Conservation (phyloP, 2,113 vertebrate genomes). For the Rhinopomastus cyanomelas region DNA sequence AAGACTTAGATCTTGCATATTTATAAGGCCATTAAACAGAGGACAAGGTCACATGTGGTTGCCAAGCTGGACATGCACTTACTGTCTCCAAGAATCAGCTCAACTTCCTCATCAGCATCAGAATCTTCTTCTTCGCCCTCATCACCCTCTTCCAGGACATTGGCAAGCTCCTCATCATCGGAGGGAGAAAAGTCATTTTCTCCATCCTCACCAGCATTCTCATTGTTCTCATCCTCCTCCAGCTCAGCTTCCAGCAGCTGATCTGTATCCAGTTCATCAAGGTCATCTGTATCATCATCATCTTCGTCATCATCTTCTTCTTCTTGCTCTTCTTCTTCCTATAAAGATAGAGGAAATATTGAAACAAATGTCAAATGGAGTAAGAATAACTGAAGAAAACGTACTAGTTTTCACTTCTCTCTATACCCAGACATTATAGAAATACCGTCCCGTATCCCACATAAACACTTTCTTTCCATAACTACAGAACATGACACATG, state of each 20-base stretch:
- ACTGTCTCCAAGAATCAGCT: constrained; percentile 94
- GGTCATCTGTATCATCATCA: constrained; percentile 91
- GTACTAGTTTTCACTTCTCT: neutral
- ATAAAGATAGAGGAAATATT: neutral
- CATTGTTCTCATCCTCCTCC: constrained; percentile 89
- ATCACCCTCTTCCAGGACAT: constrained; percentile 87
- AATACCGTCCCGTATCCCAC: neutral
- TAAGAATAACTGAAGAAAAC: neutral
- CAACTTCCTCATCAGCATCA: constrained; percentile 87
- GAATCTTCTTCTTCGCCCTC: constrained; percentile 90
- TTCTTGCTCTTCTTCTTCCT: constrained; percentile 91
- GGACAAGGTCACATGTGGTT: neutral
- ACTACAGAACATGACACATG: neutral
- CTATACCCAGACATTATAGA: neutral
- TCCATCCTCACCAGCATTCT: constrained; percentile 89
- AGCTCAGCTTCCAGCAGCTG: constrained; percentile 89
- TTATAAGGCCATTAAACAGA: neutral
- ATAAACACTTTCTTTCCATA: neutral
- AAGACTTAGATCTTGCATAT: neutral
- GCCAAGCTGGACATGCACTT: constrained; percentile 68
- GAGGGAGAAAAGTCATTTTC: constrained; percentile 92
- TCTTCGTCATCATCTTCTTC: constrained; percentile 93
- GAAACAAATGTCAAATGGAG: neutral
- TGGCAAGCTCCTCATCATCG: constrained; percentile 91
- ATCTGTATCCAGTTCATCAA: constrained; percentile 89